Percentiles rank a stretch among this genome's conserved stretches.
Evolutionary conservation across 2,888 invertebrate genomes (phyloP).

Genomic region (Drosophila kanekoi): DNA sequence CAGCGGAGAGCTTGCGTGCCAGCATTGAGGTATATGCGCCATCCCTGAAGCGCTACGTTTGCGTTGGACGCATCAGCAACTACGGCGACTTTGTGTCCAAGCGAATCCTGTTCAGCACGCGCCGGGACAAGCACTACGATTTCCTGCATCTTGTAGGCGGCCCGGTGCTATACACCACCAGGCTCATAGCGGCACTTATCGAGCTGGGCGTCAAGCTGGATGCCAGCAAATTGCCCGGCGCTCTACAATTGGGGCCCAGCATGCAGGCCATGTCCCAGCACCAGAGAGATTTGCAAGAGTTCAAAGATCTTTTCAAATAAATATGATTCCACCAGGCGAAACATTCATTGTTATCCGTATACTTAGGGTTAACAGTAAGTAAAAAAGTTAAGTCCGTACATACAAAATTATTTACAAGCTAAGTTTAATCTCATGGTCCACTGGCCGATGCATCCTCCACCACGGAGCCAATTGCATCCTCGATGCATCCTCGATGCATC

Average conservation of each 20-base stretch:
- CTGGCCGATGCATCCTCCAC: too few species aligned
- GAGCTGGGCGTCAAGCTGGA: constrained; percentile 86
- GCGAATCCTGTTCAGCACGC: constrained; percentile 90
- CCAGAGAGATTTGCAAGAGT: constrained; percentile 68
- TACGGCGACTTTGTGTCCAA: constrained; percentile 92
- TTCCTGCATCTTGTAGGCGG: constrained; percentile 91
- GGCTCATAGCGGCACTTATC: constrained; percentile 90
- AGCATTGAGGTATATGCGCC: constrained; percentile 91
- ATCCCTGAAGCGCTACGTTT: constrained; percentile 87
- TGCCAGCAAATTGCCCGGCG: constrained; percentile 37
- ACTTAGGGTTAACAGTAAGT: constrained; percentile 62
- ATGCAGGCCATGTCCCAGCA: constrained; percentile 25
- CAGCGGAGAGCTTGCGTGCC: constrained; percentile 89
- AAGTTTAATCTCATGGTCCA: constrained; percentile 68
- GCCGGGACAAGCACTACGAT: constrained; percentile 86
- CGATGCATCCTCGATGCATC: constrained; percentile 48
- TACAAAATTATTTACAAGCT: constrained; percentile 72
- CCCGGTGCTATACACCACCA: constrained; percentile 90
- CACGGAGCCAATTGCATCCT: too few species aligned
- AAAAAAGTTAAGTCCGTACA: constrained; percentile 60
- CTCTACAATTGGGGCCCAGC: background rate
- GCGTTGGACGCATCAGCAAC: constrained; percentile 90
- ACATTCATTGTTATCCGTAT: constrained; percentile 34
- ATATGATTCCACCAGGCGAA: constrained; percentile 31
- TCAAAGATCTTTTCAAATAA: constrained; percentile 81